Evolutionary conservation across 2,113 vertebrate genomes (phyloP).

Genomic region (Plestiodon gilberti): DNA sequence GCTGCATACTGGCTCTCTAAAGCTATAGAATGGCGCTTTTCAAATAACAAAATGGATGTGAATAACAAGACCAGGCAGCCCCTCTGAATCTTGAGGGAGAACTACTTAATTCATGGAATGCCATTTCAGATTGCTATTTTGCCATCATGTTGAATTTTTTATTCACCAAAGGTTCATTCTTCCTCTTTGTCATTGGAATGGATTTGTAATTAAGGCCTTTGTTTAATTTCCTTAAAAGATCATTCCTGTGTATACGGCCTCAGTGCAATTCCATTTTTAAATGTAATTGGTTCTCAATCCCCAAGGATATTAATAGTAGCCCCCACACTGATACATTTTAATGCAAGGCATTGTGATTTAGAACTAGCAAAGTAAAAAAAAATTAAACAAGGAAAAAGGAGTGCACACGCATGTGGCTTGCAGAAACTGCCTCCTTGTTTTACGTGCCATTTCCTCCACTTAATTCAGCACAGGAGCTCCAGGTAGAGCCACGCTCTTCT

Average conservation of each 20-base stretch:
- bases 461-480: not conserved
- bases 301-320: slow-evolving; percentile 67
- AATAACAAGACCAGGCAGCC: slow-evolving; percentile 37
- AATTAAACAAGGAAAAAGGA: slow-evolving; percentile 43
- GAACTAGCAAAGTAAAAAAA: slow-evolving; percentile 62
- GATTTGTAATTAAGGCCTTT: slow-evolving; percentile 74
- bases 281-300: slow-evolving; percentile 77
- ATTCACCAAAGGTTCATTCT: slow-evolving; percentile 69
- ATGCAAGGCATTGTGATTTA: slow-evolving; percentile 62
- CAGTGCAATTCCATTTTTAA: slow-evolving; percentile 63
- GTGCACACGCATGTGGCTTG: slow-evolving; percentile 36
- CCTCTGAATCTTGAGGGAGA: slow-evolving; percentile 24
- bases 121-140: slow-evolving; percentile 65
- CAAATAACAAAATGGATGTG: slow-evolving; percentile 46
- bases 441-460: slow-evolving; percentile 15
- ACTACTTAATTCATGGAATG: slow-evolving; percentile 54
- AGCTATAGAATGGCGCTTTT: not conserved
- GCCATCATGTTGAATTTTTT: slow-evolving; percentile 44
- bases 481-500: not conserved
- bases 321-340: slow-evolving; percentile 67
- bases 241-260: slow-evolving; percentile 68
- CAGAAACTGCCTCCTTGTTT: slow-evolving; percentile 15
- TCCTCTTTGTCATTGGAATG: slow-evolving; percentile 61
- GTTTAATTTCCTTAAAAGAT: slow-evolving; percentile 77
- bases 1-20: not conserved